Evolutionary conservation across 2,797 vertebrate species (phyloP).

Genomic region (Bradypodion pumilum): DNA sequence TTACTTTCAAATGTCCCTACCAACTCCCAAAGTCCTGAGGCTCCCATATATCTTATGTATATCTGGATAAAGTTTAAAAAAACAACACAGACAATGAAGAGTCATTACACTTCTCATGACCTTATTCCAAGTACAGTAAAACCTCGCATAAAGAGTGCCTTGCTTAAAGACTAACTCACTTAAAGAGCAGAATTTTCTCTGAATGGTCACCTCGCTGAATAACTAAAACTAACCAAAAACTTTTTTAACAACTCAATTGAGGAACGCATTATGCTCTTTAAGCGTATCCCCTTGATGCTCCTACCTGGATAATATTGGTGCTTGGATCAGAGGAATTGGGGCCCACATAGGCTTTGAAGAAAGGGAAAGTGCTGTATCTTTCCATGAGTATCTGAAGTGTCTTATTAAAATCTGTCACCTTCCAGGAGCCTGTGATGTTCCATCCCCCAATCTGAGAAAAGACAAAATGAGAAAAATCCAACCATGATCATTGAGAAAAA

Average conservation of each 20-base stretch:
- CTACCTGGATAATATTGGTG: conserved; percentile 62
- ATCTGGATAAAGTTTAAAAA: not conserved
- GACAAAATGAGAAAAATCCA: not conserved
- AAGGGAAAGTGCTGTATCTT: conserved; percentile 88
- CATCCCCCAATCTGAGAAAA: conserved; percentile 86
- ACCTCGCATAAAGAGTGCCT: no score
- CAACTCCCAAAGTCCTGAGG: no score
- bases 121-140: no score
- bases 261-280: no score
- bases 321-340: conserved; percentile 73
- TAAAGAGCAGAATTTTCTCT: no score
- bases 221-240: no score
- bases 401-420: conserved; percentile 83
- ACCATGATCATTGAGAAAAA: not conserved
- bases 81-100: not conserved
- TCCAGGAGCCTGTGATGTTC: conserved; percentile 78
- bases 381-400: conserved; percentile 87
- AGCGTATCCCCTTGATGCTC: not conserved
- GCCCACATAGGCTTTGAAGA: conserved; percentile 86
- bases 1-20: no score
- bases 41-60: not conserved
- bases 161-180: no score
- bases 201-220: no score
- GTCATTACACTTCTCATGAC: not conserved
- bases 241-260: no score